Conservation (phyloP, 1,140 invertebrate species). For the Drosophila nikananu region DNA sequence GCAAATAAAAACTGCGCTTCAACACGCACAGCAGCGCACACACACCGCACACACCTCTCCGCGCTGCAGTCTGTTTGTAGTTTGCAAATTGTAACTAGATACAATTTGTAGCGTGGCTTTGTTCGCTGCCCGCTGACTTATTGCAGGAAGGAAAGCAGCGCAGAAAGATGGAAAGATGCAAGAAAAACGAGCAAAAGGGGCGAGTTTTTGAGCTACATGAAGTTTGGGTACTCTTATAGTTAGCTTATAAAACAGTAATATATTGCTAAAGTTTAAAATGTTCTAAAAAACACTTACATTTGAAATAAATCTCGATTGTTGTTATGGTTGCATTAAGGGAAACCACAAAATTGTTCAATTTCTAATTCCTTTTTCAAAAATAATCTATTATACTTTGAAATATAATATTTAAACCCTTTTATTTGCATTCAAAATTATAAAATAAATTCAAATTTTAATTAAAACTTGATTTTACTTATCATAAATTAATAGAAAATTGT, state of each 20-base stretch:
- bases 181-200: constrained; percentile 24
- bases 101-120: constrained; percentile 83
- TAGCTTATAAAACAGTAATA: not conserved
- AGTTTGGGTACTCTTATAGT: not conserved
- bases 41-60: constrained; percentile 28
- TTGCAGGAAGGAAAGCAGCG: constrained; percentile 74
- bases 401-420: not conserved
- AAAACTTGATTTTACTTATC: not conserved
- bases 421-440: not conserved
- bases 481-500: not conserved
- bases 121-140: constrained; percentile 78
- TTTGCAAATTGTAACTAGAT: constrained; percentile 84
- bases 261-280: not conserved
- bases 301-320: too few relatives aligned
- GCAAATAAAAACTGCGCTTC: constrained; percentile 79
- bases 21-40: constrained; percentile 64
- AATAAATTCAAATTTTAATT: not conserved
- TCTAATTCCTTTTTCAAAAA: too few relatives aligned
- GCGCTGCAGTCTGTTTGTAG: constrained; percentile 67
- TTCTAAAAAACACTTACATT: too few relatives aligned
- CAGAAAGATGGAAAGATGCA: constrained; percentile 40
- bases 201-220: rapidly evolving
- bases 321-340: too few relatives aligned
- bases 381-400: too few relatives aligned
- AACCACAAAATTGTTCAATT: too few relatives aligned